Percentiles rank a stretch among this genome's conserved stretches.
These are phyloP conservation scores for Drosophila glabriapex DNA, from an alignment of 2,888 invertebrate species.

Conservation along the genomic window DNA sequence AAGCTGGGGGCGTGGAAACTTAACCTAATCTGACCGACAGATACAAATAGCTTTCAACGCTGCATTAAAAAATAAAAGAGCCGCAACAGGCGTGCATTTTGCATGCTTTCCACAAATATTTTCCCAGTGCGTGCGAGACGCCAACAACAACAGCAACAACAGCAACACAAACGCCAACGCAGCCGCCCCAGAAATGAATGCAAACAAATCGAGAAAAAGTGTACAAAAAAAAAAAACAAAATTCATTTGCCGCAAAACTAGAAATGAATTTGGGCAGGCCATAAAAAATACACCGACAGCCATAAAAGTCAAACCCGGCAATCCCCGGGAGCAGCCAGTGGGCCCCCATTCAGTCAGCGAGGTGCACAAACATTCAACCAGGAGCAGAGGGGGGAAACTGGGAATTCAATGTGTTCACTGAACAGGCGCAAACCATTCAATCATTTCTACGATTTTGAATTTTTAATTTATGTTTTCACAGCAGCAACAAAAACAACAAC, in stretches of 20 bases:
- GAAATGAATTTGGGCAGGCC: conserved; percentile 72
- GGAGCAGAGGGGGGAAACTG: background rate
- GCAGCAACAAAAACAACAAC: conserved; percentile 2
- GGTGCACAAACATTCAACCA: conserved; percentile 49
- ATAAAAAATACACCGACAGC: conserved; percentile 80
- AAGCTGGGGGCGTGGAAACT: conserved; percentile 48
- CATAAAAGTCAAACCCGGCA: conserved; percentile 78
- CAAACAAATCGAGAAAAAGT: conserved; percentile 69
- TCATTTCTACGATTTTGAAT: conserved; percentile 72
- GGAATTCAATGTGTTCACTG: conserved; percentile 23
- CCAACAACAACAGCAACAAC: conserved; percentile 37
- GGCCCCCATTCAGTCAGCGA: conserved; percentile 32
- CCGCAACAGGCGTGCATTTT: conserved; percentile 72
- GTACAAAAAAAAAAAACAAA: conserved; percentile 1
- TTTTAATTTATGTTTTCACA: conserved; percentile 63
- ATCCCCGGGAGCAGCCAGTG: conserved; percentile 72
- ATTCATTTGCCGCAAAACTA: conserved; percentile 54
- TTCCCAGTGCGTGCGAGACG: conserved; percentile 64
- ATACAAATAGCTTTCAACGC: conserved; percentile 81
- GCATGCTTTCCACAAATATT: conserved; percentile 79
- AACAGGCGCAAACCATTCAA: conserved; percentile 60
- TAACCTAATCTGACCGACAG: conserved; percentile 81
- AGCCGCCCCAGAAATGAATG: conserved; percentile 56
- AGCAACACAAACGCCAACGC: conserved; percentile 56
- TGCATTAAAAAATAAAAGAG: conserved; percentile 71